Base-by-base conservation (phyloP, 2,888 invertebrate species). In the Chloroclystis v-ata region DNA sequence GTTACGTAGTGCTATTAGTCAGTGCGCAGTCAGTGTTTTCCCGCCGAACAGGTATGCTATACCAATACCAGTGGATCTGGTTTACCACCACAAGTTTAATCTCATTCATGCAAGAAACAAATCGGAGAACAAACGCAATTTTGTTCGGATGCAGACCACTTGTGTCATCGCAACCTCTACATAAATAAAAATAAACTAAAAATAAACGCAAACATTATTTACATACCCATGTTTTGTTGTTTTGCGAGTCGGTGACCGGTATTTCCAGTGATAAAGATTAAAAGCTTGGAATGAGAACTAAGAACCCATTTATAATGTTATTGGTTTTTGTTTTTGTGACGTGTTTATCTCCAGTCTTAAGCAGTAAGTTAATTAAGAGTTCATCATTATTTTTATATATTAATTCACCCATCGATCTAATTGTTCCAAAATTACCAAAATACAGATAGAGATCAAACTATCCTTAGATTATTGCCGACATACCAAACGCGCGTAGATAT, bases 361-460 rank as follows among this genome's bases (percentile, higher is more conserved):
- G 65, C 46, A 54, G 74, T 74, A 67, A 73, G 74, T 73, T 49
- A 5, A 20, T n/a, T n/a, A n/a, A n/a, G n/a, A n/a, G n/a, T n/a
- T n/a, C n/a, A n/a, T n/a, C n/a, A n/a, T n/a, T n/a, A n/a, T n/a
- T n/a, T n/a, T n/a, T n/a, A n/a, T n/a, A n/a, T n/a, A n/a, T n/a
- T n/a, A n/a, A n/a, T n/a, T n/a, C n/a, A n/a, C n/a, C n/a, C n/a
- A n/a, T n/a, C n/a, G n/a, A n/a, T n/a, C n/a, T n/a, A n/a, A n/a
- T n/a, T n/a, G n/a, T n/a, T n/a, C n/a, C n/a, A n/a, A n/a, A n/a
- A n/a, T n/a, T n/a, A n/a, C n/a, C n/a, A n/a, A n/a, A n/a, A n/a
- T n/a, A n/a, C n/a, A n/a, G n/a, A n/a, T n/a, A n/a, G n/a, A n/a
- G n/a, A n/a, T n/a, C n/a, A n/a, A n/a, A n/a, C n/a, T n/a, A n/a